phyloP scores from a whole-genome alignment of 2,888 invertebrate genomes.

The Drosophila crucigera region DNA sequence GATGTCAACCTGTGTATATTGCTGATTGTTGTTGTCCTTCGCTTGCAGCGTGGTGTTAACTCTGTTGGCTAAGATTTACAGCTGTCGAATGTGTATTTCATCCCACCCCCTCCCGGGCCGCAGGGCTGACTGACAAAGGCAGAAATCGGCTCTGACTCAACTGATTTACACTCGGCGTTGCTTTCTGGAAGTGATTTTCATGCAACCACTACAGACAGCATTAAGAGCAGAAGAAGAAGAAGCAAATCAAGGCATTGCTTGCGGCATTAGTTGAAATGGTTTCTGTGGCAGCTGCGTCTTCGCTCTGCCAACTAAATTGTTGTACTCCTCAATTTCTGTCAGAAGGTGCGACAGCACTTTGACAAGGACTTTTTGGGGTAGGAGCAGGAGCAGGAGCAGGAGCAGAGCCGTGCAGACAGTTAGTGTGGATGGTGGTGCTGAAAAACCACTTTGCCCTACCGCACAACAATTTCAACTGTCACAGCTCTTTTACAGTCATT shows the following conservation, averaged over 20 bases:
- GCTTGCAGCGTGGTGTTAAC: slow-evolving; percentile 56
- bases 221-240: neutral
- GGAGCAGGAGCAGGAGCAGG: slow-evolving; percentile 9
- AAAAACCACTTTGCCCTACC: slow-evolving; percentile 74
- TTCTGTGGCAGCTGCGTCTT: slow-evolving; percentile 14
- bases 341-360: slow-evolving; percentile 44
- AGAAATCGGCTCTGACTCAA: slow-evolving; percentile 70
- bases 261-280: slow-evolving; percentile 30
- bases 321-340: slow-evolving; percentile 71
- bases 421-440: slow-evolving; percentile 20
- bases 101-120: neutral
- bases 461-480: slow-evolving; percentile 50
- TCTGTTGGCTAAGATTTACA: slow-evolving; percentile 74
- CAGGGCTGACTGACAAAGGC: slow-evolving; percentile 57
- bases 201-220: slow-evolving; percentile 4
- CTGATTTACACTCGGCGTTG: slow-evolving; percentile 65
- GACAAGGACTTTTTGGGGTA: slow-evolving; percentile 27
- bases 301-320: slow-evolving; percentile 52
- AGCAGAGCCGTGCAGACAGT: slow-evolving; percentile 45
- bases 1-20: slow-evolving; percentile 23
- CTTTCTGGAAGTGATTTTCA: slow-evolving; percentile 40
- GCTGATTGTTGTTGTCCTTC: slow-evolving; percentile 4
- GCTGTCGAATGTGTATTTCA: slow-evolving; percentile 52
- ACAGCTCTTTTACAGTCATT: slow-evolving; percentile 71
- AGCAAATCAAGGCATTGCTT: slow-evolving; percentile 41